Base-by-base conservation (phyloP, 2,888 invertebrate genomes). In the Scaptomyza reducta region DNA sequence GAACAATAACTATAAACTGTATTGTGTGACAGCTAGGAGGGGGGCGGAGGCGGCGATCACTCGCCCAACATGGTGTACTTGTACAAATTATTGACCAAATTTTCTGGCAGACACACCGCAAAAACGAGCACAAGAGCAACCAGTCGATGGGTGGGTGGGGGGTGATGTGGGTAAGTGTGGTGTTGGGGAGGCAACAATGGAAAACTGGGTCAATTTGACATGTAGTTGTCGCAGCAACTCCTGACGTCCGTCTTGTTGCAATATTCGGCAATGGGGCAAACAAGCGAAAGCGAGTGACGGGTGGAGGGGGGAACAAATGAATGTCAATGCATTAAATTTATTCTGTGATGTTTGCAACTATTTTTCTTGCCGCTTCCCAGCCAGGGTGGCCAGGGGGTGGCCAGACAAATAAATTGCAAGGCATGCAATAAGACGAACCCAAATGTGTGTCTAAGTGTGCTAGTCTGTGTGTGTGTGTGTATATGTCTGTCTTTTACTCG, bases 161-260 rank as follows among this genome's bases (percentile, higher is more conserved):
- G 25, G 16, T 13, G n/a, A 38, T 16, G 3, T 22, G 0, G 9
- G 38, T 38, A 16, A 38, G 7, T 14, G 3, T 31, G 14, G 3
- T 31, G 14, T 9, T 27, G 56, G 42, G 31, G 14, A 27, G 69
- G 58, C 53, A 50, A 62, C 68, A 70, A 62, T 79, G 67, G 62
- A 74, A 77, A 88, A 86, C 83, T 84, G 83, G 88, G 87, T 84
- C 87, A 86, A 71, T 88, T 88, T 84, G 84, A 88, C 83, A 88
- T 88, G 87, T 74, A 67, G 84, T 74, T 84, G 88, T 86, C 88
- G 88, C 87, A 88, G 83, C 65, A 68, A 72, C 53, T 60, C 72
- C 70, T 86, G 86, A 86, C 85, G 70, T 55, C 64, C 50, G 60
- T 55, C 50, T 64, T 45, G 55, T 41, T 42, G 63, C 63, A 70